These are phyloP conservation scores for Acyrthosiphon pisum DNA, from an alignment of 1,140 invertebrate species.

Conservation along the genomic window DNA sequence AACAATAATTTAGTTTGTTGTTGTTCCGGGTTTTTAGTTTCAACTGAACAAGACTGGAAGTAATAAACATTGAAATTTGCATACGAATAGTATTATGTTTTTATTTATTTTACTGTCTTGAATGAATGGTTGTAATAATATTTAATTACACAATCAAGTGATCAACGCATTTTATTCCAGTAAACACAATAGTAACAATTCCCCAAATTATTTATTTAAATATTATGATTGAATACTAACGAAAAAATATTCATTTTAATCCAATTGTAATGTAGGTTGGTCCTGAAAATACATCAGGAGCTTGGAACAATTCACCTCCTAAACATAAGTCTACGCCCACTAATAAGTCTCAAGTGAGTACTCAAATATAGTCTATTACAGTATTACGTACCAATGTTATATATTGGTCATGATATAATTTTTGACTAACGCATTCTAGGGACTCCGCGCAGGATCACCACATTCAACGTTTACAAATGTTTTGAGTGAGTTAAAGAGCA, in stretches of 20 bases:
- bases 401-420: neutral
- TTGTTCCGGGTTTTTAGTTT: neutral
- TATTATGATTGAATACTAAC: neutral
- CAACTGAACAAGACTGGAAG: neutral
- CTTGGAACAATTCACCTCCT: conserved; percentile 50
- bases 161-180: neutral
- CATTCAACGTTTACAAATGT: conserved; percentile 69
- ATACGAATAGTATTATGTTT: neutral
- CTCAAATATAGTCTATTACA: neutral
- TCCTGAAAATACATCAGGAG: conserved; percentile 55
- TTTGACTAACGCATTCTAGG: conserved; percentile 54
- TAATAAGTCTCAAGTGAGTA: conserved; percentile 65
- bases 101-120: neutral
- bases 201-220: neutral
- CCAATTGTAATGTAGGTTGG: neutral
- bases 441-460: conserved; percentile 61
- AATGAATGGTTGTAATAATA: neutral
- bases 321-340: conserved; percentile 62
- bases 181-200: neutral
- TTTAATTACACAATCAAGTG: neutral
- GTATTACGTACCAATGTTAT: neutral
- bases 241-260: neutral
- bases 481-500: conserved; percentile 67
- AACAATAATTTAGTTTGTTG: neutral
- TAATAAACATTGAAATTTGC: conserved; percentile 9